Percentiles rank a stretch among this genome's conserved stretches.
Evolutionary conservation across 2,113 vertebrate species (phyloP).

Genomic region (Poeciliopsis turrubarensis): DNA sequence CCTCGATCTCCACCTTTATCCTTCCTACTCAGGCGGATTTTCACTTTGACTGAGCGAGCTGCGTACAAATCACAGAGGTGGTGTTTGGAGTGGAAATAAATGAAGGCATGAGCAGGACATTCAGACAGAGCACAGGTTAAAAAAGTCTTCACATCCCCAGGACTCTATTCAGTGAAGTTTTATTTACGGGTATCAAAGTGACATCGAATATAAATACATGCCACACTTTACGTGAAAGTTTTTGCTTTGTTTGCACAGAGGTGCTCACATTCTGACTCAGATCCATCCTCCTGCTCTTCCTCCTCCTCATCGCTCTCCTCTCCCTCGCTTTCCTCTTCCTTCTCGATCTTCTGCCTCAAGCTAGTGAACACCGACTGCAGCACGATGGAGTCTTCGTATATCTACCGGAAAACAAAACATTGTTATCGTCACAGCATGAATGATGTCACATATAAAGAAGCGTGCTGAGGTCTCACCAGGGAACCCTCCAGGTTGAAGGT

Average conservation of each 20-base stretch:
- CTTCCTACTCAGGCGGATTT: constrained; percentile 91
- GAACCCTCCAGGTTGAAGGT: constrained; percentile 96
- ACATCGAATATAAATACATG: background rate
- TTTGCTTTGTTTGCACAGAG: background rate
- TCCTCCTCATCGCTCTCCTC: constrained; percentile 92
- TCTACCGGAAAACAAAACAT: constrained; percentile 69
- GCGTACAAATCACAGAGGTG: constrained; percentile 2
- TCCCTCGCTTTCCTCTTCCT: constrained; percentile 92
- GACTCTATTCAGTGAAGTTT: background rate
- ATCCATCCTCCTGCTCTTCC: constrained; percentile 88
- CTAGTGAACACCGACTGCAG: constrained; percentile 94
- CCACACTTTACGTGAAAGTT: background rate
- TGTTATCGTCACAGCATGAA: background rate
- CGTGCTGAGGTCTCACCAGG: constrained; percentile 78
- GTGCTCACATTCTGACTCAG: constrained; percentile 85
- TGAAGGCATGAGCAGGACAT: background rate
- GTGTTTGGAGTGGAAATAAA: background rate
- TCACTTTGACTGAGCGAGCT: constrained; percentile 94
- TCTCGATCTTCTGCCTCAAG: constrained; percentile 90
- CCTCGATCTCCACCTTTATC: constrained; percentile 85
- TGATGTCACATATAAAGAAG: background rate
- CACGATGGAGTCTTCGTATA: constrained; percentile 94
- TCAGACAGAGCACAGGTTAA: background rate
- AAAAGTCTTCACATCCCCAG: background rate
- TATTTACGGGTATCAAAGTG: background rate